Conservation (phyloP, 2,797 vertebrate genomes). For the Hirundo rustica region DNA sequence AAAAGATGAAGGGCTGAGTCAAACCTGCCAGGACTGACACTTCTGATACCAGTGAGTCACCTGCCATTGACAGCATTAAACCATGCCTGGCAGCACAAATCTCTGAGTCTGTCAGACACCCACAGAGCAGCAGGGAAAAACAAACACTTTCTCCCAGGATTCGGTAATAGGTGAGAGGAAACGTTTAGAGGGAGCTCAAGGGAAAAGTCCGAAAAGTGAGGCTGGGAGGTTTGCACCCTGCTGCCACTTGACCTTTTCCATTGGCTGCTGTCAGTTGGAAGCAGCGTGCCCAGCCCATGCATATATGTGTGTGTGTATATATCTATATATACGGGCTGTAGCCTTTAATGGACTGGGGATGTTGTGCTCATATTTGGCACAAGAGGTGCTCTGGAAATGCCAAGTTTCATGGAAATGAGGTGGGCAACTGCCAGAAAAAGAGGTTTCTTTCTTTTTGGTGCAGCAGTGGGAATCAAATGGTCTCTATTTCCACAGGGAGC, state of each 20-base stretch:
- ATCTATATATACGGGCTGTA: background rate
- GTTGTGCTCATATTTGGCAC: background rate
- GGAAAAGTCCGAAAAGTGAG: background rate
- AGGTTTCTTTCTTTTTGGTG: background rate
- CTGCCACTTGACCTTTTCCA: background rate
- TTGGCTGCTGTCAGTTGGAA: background rate
- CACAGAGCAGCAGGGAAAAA: constrained; percentile 35
- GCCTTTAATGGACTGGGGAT: background rate
- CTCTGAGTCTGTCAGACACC: constrained; percentile 35
- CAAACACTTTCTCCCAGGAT: constrained; percentile 34
- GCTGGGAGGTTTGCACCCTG: background rate
- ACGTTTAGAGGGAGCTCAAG: background rate
- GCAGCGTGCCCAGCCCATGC: rapidly evolving
- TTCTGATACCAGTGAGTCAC: constrained; percentile 52
- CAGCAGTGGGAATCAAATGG: background rate
- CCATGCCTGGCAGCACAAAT: background rate
- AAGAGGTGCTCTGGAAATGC: background rate
- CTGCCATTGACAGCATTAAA: constrained; percentile 3
- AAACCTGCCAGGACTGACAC: constrained; percentile 34
- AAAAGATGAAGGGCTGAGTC: constrained; percentile 50
- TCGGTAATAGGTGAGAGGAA: constrained; percentile 26
- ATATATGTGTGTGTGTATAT: too few species aligned
- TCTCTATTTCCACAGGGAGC: background rate
- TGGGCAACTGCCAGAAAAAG: background rate
- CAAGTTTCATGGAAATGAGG: background rate